A percentile compares a stretch with the other conserved stretches of the same genome.
Conservation (phyloP, 1,140 invertebrate species). For the Drosophila ercepeae region DNA sequence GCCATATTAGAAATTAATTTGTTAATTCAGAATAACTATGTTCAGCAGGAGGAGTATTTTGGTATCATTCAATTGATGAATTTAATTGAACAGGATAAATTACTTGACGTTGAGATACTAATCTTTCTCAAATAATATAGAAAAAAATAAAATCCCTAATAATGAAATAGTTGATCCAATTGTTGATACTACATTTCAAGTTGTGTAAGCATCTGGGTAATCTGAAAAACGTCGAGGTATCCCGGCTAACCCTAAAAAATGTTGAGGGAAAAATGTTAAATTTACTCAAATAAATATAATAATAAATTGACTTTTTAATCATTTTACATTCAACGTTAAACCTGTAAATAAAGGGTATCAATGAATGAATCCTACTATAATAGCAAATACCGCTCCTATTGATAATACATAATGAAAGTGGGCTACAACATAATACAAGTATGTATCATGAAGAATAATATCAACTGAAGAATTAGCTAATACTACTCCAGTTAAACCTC, state of each 20-base stretch:
- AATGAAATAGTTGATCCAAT: constrained; percentile 87
- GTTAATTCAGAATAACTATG: constrained; percentile 86
- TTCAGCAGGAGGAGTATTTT: constrained; percentile 85
- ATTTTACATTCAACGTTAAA: constrained; percentile 85
- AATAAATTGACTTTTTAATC: constrained; percentile 86
- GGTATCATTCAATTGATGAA: constrained; percentile 86
- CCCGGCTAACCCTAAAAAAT: constrained; percentile 89
- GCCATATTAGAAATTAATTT: constrained; percentile 85
- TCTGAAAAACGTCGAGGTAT: constrained; percentile 90
- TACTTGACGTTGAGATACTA: constrained; percentile 83
- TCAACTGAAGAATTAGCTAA: constrained; percentile 90
- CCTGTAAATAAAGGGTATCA: constrained; percentile 88
- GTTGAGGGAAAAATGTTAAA: constrained; percentile 91
- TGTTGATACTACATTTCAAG: constrained; percentile 88
- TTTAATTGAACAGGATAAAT: constrained; percentile 83
- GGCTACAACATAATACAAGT: constrained; percentile 90
- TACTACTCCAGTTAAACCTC: constrained; percentile 87
- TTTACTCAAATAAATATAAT: constrained; percentile 88
- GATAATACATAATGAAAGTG: constrained; percentile 90
- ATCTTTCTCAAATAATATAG: constrained; percentile 84
- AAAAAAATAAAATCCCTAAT: constrained; percentile 85
- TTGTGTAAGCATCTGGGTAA: constrained; percentile 87
- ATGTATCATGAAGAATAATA: constrained; percentile 89
- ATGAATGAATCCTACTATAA: constrained; percentile 88
- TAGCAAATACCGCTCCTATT: constrained; percentile 89